A percentile compares a stretch with the other conserved stretches of the same genome.
phyloP scores from a whole-genome alignment of 2,888 invertebrate species.

The Ophioninae sp. region DNA sequence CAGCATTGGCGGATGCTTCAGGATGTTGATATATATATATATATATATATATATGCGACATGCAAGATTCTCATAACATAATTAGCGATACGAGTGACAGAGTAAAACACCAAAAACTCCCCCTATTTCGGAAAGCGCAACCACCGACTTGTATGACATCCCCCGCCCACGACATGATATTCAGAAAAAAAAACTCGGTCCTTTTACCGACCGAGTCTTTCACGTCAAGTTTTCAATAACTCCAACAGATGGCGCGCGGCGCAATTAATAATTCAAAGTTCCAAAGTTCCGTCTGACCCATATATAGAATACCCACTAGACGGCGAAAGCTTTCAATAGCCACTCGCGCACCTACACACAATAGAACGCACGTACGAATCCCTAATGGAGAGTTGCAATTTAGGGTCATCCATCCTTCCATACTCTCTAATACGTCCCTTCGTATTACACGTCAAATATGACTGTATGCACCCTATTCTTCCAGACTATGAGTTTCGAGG shows the following conservation, averaged over 20 bases:
- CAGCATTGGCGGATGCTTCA: too few species aligned
- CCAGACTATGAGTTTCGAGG: not conserved
- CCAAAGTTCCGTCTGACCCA: slow-evolving; percentile 41
- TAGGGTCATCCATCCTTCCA: slow-evolving; percentile 18
- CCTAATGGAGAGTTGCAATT: slow-evolving; percentile 42
- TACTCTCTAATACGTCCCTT: not conserved
- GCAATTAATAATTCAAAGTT: slow-evolving; percentile 13
- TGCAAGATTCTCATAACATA: too few species aligned
- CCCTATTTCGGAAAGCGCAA: too few species aligned
- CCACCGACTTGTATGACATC: too few species aligned
- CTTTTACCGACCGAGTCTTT: not conserved
- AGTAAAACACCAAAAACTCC: too few species aligned
- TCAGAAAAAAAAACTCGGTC: not conserved
- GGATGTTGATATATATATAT: too few species aligned
- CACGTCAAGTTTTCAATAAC: not conserved
- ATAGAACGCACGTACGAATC: slow-evolving; percentile 16
- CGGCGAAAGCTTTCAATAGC: slow-evolving; percentile 24
- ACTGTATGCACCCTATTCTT: not conserved
- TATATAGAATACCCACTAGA: slow-evolving; percentile 53
- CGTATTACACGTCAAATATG: slow-evolving; percentile 27
- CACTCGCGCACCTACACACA: slow-evolving; percentile 6
- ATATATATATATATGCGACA: too few species aligned
- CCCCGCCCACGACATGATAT: too few species aligned
- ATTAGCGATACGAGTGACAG: too few species aligned
- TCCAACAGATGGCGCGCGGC: slow-evolving; percentile 19